A percentile compares a stretch with the other conserved stretches of the same genome.
Conservation (phyloP, 1,140 invertebrate genomes). For the Euglossa dilemma region DNA sequence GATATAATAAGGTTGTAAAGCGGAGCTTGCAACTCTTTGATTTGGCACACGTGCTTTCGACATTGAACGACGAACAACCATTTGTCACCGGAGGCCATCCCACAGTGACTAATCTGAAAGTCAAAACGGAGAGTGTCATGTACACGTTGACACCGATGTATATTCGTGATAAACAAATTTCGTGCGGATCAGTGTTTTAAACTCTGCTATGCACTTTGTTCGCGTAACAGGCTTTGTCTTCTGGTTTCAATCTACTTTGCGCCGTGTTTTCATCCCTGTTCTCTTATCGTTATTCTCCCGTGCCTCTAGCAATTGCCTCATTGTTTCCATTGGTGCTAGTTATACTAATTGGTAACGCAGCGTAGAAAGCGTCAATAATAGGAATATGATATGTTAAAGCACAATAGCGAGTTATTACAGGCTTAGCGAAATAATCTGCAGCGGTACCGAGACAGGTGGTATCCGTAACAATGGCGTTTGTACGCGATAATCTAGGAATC, state of each 20-base stretch:
- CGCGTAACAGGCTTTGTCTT: neutral
- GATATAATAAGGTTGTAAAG: neutral
- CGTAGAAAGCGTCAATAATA: neutral
- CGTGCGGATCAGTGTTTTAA: neutral
- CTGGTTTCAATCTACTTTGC: neutral
- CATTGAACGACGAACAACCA: neutral
- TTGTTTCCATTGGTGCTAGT: neutral
- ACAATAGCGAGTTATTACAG: neutral
- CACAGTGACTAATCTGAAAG: neutral
- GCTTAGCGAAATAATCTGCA: neutral
- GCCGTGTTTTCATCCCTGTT: neutral
- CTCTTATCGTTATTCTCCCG: neutral
- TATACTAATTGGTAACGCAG: neutral
- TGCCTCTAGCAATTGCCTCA: neutral
- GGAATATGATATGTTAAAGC: too few relatives aligned
- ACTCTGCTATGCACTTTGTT: neutral
- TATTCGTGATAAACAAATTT: neutral
- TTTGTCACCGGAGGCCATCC: neutral
- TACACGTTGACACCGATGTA: neutral
- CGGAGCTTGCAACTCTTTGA: neutral
- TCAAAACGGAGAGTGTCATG: neutral
- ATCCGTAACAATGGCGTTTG: neutral
- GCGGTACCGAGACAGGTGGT: neutral
- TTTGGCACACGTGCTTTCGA: conserved; percentile 2
- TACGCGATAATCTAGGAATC: neutral